Evolutionary conservation across 23 tunicate species (phyloP).

Genomic region (Trididemnum nubilum): DNA sequence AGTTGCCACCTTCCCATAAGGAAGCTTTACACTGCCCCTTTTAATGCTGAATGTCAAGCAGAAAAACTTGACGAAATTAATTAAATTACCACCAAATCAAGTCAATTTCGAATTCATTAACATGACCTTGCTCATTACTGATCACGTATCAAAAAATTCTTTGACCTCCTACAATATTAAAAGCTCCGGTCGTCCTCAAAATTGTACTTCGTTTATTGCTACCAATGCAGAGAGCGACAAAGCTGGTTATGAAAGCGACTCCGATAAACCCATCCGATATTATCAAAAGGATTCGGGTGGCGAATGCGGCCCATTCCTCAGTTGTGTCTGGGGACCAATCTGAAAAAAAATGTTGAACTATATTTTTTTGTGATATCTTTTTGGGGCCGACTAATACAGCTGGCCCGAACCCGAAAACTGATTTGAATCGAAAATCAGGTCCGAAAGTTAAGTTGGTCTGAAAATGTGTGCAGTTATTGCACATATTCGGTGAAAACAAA

Average conservation of each 20-base stretch:
- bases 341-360: neutral
- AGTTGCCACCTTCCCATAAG: too few relatives aligned
- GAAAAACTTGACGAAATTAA: neutral
- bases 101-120: too few relatives aligned
- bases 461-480: too few relatives aligned
- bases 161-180: conserved; percentile 2
- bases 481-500: too few relatives aligned
- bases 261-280: neutral
- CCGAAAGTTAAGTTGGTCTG: too few relatives aligned
- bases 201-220: neutral
- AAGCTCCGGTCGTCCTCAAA: neutral
- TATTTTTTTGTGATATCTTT: too few relatives aligned
- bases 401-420: too few relatives aligned
- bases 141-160: neutral
- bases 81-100: too few relatives aligned
- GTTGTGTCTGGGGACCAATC: neutral
- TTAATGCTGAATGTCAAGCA: neutral
- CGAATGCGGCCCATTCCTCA: conserved; percentile 2
- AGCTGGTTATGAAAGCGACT: neutral
- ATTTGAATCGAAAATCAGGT: too few relatives aligned
- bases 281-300: neutral
- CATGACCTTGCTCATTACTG: too few relatives aligned
- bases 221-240: neutral
- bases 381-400: too few relatives aligned
- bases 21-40: too few relatives aligned